Percentiles rank a stretch among this genome's conserved stretches.
Conservation (phyloP, 2,888 invertebrate species). For the Trachelus troglodyta region DNA sequence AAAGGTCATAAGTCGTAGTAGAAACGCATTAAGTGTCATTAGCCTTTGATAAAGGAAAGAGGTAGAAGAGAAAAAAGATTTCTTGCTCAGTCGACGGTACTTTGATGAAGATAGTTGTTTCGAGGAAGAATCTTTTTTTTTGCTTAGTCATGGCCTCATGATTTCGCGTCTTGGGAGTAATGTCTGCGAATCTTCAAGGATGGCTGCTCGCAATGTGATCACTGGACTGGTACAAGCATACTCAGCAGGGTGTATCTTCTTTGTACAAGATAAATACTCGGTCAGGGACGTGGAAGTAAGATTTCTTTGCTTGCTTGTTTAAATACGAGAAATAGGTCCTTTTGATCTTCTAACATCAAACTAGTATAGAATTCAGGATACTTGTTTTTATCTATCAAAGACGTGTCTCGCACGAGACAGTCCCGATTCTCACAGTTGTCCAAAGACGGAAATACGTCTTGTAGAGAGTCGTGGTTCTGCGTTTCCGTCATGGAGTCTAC, state of each 20-base stretch:
- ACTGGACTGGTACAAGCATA: not conserved
- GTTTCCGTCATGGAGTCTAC: not conserved
- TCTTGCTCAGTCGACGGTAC: not conserved
- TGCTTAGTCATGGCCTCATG: not conserved
- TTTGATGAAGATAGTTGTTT: not conserved
- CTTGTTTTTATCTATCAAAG: not conserved
- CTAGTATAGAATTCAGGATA: not conserved
- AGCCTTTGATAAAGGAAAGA: not conserved
- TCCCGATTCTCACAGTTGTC: not conserved
- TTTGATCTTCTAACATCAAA: not conserved
- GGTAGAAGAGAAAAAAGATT: not conserved
- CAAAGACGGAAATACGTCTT: not conserved
- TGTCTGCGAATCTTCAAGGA: not conserved
- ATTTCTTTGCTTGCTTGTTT: not conserved
- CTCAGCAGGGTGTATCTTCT: not conserved
- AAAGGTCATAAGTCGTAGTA: not conserved
- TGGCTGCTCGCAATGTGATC: not conserved
- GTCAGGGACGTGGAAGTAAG: not conserved
- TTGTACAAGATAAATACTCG: not conserved
- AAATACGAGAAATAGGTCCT: not conserved
- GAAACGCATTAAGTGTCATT: not conserved
- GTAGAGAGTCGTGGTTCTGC: not conserved
- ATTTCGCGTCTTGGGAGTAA: not conserved
- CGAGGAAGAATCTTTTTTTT: not conserved
- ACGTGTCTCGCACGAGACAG: not conserved